Percentiles rank a stretch among this genome's conserved stretches.
These are phyloP conservation scores for Heliconius hortense DNA, from an alignment of 2,888 invertebrate species.

Conservation along the genomic window DNA sequence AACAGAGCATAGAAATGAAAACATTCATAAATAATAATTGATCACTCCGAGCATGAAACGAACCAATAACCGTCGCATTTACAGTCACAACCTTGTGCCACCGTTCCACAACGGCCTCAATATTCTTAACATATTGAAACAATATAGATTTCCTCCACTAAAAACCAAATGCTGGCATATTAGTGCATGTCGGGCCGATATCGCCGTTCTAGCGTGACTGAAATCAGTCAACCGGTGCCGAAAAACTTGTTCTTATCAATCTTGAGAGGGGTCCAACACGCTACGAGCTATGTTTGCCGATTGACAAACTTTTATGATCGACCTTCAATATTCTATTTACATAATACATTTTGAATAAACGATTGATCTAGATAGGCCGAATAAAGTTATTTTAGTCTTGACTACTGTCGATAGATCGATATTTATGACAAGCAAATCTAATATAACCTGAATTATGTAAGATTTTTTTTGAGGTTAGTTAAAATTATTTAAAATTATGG, in stretches of 20 bases:
- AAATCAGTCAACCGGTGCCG: conserved; percentile 58
- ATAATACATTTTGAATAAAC: conserved; percentile 37
- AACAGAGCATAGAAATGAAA: too few relatives aligned
- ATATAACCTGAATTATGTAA: not conserved
- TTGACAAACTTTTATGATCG: conserved; percentile 67
- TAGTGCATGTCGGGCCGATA: conserved; percentile 4
- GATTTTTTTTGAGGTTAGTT: not conserved
- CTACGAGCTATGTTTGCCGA: conserved; percentile 62
- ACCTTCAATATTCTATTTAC: conserved; percentile 50
- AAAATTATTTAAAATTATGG: not conserved
- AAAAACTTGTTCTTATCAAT: conserved; percentile 59
- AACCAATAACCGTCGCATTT: too few relatives aligned
- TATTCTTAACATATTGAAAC: not conserved
- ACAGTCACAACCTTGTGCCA: too few relatives aligned
- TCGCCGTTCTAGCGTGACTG: conserved; percentile 59
- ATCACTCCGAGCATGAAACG: too few relatives aligned
- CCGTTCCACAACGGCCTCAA: not conserved
- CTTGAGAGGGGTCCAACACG: conserved; percentile 70
- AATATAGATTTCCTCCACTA: not conserved
- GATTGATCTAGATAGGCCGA: conserved; percentile 18
- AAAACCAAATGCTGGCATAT: not conserved
- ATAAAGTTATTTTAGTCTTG: conserved; percentile 34
- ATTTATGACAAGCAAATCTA: not conserved
- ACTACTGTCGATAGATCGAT: not conserved
- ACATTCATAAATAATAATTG: too few relatives aligned